Percentiles rank a stretch among this genome's conserved stretches.
Evolutionary conservation across 2,797 vertebrate species (phyloP).

Genomic region (Clarias fuscus): DNA sequence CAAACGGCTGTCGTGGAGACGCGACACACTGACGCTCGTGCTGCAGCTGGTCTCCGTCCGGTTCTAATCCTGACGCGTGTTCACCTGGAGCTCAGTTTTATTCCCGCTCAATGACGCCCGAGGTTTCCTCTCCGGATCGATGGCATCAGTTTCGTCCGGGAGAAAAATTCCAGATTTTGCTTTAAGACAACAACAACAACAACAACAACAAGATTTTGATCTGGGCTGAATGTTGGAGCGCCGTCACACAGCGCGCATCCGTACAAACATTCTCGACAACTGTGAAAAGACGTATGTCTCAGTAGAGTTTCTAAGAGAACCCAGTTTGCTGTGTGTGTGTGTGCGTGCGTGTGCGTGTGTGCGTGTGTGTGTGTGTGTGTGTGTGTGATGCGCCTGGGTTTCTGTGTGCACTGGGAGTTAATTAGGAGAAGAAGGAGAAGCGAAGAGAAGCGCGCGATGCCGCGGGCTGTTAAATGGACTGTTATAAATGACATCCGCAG

Average conservation of each 20-base stretch:
- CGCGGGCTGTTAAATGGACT: constrained; percentile 22
- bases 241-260: too few species aligned
- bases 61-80: background rate
- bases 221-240: background rate
- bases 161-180: background rate
- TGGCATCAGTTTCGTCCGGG: background rate
- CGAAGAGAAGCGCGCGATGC: background rate
- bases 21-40: too few species aligned
- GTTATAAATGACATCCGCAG: constrained; percentile 28
- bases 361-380: background rate
- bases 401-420: constrained; percentile 19
- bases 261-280: background rate
- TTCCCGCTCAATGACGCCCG: background rate
- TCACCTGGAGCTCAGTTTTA: background rate
- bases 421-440: constrained; percentile 10
- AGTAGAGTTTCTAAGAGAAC: background rate
- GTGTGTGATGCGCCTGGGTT: background rate
- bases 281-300: background rate
- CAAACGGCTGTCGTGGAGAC: background rate
- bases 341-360: background rate
- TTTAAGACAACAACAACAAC: background rate
- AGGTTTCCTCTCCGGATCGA: background rate
- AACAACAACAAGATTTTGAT: background rate
- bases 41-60: background rate
- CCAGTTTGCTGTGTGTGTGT: background rate